Evolutionary conservation across 2,797 vertebrate genomes (phyloP).

Genomic region (Mus minutoides): DNA sequence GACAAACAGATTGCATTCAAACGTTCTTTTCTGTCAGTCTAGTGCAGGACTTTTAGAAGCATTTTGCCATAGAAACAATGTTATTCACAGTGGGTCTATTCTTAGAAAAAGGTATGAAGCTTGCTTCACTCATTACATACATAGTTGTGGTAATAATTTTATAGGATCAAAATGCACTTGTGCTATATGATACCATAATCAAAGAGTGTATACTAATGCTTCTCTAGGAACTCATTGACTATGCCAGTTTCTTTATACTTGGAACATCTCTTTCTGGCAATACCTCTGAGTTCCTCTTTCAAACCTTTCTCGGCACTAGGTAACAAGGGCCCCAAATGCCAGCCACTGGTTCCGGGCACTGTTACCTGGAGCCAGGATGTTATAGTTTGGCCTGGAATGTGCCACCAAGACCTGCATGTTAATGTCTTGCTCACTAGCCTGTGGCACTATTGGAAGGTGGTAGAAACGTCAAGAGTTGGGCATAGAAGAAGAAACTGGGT

Average conservation of each 20-base stretch:
- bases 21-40: conserved; percentile 25
- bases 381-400: neutral
- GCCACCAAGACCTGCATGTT: neutral
- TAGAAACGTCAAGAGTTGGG: neutral
- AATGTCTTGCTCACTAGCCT: neutral
- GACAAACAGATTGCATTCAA: conserved; percentile 64
- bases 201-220: neutral
- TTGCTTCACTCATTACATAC: neutral
- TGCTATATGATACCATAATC: conserved; percentile 40
- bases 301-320: neutral
- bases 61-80: conserved; percentile 63
- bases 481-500: neutral
- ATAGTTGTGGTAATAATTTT: conserved; percentile 52
- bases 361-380: neutral
- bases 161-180: conserved; percentile 41
- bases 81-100: conserved; percentile 10
- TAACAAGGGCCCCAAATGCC: conserved; percentile 6
- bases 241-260: neutral
- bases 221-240: conserved; percentile 1
- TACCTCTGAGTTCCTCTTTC: neutral
- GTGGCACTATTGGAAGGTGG: neutral
- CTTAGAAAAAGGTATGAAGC: conserved; percentile 49
- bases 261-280: conserved; percentile 12
- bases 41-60: conserved; percentile 32
- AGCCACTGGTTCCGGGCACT: neutral